These are phyloP conservation scores for Heterochromis multidens DNA, from an alignment of 2,113 vertebrate species.

Conservation along the genomic window DNA sequence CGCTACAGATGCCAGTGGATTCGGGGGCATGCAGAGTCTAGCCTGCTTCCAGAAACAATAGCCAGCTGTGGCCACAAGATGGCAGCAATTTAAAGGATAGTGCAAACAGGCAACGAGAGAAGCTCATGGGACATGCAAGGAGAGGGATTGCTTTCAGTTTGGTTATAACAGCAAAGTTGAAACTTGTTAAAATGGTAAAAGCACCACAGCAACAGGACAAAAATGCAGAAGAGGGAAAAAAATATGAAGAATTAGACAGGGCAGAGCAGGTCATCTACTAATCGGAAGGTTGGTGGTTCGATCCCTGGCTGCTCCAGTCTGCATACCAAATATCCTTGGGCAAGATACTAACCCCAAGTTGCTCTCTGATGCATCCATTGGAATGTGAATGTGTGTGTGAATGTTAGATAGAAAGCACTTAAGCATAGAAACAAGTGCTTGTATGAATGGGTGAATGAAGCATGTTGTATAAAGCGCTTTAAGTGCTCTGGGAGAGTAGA, in stretches of 20 bases:
- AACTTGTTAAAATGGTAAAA: background rate
- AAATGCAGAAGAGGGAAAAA: background rate
- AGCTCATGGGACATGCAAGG: background rate
- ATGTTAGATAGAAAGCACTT: no score
- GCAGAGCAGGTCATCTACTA: no score
- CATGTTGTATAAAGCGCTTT: no score
- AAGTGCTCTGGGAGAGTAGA: no score
- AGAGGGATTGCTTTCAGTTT: background rate
- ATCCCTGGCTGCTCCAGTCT: no score
- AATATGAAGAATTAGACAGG: background rate
- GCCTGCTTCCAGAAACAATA: background rate
- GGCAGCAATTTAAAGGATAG: background rate
- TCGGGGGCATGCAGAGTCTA: background rate
- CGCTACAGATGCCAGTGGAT: background rate
- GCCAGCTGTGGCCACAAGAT: background rate
- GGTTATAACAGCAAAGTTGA: background rate
- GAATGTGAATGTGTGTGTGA: no score
- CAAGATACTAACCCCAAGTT: no score
- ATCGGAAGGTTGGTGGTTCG: no score
- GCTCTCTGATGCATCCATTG: no score
- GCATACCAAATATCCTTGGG: no score
- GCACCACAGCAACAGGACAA: rapidly evolving
- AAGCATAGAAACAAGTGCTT: no score
- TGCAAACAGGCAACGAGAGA: background rate
- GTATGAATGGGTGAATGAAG: no score